Conservation (phyloP, 2,113 vertebrate genomes). For the Barnardius zonarius region DNA sequence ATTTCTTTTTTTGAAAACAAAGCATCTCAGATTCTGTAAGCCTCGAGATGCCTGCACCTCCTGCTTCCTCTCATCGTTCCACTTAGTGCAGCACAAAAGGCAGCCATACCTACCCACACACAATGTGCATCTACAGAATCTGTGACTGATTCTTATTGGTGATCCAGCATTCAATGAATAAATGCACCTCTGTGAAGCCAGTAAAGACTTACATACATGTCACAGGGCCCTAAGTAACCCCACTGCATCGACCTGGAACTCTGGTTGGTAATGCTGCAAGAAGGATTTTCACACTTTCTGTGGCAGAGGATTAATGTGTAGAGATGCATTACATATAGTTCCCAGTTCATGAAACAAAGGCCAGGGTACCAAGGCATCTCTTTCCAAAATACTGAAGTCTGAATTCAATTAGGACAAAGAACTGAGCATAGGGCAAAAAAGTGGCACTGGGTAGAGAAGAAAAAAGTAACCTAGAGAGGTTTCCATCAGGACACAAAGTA, state of each 20-base stretch:
- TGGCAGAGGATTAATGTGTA: not conserved
- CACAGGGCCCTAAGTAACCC: not conserved
- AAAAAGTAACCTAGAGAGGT: not conserved
- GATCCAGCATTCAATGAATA: not conserved
- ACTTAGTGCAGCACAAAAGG: not conserved
- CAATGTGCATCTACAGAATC: not conserved
- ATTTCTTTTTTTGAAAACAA: not conserved
- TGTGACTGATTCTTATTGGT: not conserved
- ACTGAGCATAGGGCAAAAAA: not conserved
- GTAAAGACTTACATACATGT: not conserved
- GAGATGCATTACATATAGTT: not conserved
- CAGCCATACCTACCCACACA: not conserved
- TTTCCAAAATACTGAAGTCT: not conserved
- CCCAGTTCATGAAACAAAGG: not conserved
- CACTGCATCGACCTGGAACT: not conserved
- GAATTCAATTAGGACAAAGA: not conserved
- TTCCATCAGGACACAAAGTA: not conserved
- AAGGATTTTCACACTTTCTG: not conserved
- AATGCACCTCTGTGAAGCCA: not conserved
- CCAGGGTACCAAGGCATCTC: not conserved
- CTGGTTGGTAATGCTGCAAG: not conserved
- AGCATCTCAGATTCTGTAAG: not conserved
- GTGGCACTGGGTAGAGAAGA: not conserved
- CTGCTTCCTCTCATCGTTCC: not conserved
- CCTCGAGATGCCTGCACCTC: not conserved